These are phyloP conservation scores for Rhizoglyphus robini DNA, from an alignment of 1,140 invertebrate species.

Conservation along the genomic window DNA sequence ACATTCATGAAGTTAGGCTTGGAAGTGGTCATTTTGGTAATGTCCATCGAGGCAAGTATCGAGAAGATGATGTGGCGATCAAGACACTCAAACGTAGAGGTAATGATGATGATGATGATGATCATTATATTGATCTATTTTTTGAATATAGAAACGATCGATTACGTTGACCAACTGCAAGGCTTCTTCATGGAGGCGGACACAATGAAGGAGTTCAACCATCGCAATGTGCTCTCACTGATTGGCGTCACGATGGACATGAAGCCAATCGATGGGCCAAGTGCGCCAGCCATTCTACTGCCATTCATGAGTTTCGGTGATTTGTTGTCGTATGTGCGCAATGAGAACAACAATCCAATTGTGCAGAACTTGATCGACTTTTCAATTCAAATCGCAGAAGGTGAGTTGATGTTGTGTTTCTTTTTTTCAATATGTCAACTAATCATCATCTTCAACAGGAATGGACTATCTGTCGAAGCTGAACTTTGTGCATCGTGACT, in stretches of 20 bases:
- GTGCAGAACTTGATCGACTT: constrained; percentile 38
- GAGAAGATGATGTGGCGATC: not conserved
- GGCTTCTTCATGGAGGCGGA: constrained; percentile 37
- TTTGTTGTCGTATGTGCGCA: constrained; percentile 36
- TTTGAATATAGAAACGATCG: not conserved
- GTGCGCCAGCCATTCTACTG: constrained; percentile 32
- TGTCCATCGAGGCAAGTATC: not conserved
- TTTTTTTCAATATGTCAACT: too few species aligned
- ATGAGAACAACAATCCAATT: constrained; percentile 36
- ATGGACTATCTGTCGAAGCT: constrained; percentile 32
- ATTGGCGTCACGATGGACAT: constrained; percentile 37
- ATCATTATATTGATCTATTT: not conserved
- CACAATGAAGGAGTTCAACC: constrained; percentile 41
- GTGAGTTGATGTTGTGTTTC: constrained; percentile 28
- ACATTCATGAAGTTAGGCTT: not conserved
- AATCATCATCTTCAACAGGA: not conserved
- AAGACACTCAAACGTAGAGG: not conserved
- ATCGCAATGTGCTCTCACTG: constrained; percentile 36
- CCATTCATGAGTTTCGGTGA: constrained; percentile 41
- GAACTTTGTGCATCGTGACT: constrained; percentile 37
- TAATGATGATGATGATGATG: not conserved
- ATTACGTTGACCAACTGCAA: not conserved
- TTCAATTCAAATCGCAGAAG: constrained; percentile 37
- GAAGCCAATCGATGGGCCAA: too few species aligned
- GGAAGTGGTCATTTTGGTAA: not conserved